Base-by-base conservation (phyloP, 2,797 vertebrate genomes). In the Bryconaethiops microstoma region DNA sequence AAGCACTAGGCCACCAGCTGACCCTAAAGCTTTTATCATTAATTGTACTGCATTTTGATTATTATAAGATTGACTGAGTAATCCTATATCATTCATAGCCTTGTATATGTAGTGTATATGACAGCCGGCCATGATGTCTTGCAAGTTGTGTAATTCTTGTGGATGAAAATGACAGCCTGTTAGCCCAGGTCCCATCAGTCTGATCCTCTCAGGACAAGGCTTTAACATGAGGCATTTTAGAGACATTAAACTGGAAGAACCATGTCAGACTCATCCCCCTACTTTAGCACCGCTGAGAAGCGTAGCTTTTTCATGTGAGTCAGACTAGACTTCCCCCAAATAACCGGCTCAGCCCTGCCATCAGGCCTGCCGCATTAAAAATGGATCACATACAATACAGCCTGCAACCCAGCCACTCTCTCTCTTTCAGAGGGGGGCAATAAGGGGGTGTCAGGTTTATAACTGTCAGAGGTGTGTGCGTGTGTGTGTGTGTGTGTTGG, bases 361-460 rank as follows among this genome's bases (percentile, higher is more conserved):
- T 75, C 67, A 54, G 29, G 69, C 72, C 64, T 50, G 78, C 74
- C 23, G 48, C 77, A 82, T 86, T 82, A 84, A 86, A 85, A 76
- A 84, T 87, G 75, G 67, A 87, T 74, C 82, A 81, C 74, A 82
- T 59, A 83, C 80, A 80, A 82, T 85, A 76, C 45, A 72, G 14
- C 76, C 76, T 67, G 73, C 62, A 68, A 75, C 48, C 76, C 74
- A 79, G 52, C 57, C 52, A 2, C 78, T 48, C 72, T 52, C 39
- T 55, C 74, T 64, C 42, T 14, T n/a, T 52, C 59, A 76, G 64
- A 77, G 16, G 7, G 35, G 35, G 19, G 71, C 12, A 19, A 48
- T 19, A 16, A 17, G 54, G 71, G 6, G 29, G 63, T 55, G 54
- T 59, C 62, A 75, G 63, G 62, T 52, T 70, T 70, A 76, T 48